These are phyloP conservation scores for Tapera naevia DNA, from an alignment of 2,797 vertebrate genomes.

Conservation along the genomic window DNA sequence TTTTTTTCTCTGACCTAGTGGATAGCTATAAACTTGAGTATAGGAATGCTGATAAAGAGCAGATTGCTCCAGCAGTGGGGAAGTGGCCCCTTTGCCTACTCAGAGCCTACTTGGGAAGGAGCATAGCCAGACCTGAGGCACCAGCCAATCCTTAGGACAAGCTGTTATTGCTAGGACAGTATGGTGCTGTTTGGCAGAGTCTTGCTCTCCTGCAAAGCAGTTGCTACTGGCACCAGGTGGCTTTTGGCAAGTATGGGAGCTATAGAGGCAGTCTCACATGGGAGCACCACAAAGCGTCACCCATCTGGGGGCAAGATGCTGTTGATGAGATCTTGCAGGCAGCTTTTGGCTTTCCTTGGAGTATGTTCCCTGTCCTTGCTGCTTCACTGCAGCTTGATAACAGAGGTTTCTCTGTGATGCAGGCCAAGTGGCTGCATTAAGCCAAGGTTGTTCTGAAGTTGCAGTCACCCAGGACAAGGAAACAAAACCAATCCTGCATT, in stretches of 20 bases:
- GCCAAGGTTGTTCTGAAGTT: not conserved
- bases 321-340: too few species aligned
- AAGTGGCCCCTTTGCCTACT: not conserved
- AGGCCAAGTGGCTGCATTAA: not conserved
- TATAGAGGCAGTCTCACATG: fast-evolving
- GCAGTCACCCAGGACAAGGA: not conserved
- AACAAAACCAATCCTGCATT: not conserved
- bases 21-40: not conserved
- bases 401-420: fast-evolving
- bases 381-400: not conserved
- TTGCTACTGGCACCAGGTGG: not conserved
- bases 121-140: not conserved
- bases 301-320: not conserved
- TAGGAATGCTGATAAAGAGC: not conserved
- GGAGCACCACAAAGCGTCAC: fast-evolving
- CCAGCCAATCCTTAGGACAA: not conserved
- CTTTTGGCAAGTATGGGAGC: fast-evolving
- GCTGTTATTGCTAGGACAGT: not conserved
- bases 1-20: not conserved
- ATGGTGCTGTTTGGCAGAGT: fast-evolving
- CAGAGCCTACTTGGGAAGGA: not conserved
- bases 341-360: not conserved
- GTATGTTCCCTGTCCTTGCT: not conserved
- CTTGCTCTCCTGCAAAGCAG: not conserved
- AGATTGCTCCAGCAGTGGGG: not conserved